phyloP scores from a whole-genome alignment of 2,113 vertebrate species.

The Nymphicus hollandicus region DNA sequence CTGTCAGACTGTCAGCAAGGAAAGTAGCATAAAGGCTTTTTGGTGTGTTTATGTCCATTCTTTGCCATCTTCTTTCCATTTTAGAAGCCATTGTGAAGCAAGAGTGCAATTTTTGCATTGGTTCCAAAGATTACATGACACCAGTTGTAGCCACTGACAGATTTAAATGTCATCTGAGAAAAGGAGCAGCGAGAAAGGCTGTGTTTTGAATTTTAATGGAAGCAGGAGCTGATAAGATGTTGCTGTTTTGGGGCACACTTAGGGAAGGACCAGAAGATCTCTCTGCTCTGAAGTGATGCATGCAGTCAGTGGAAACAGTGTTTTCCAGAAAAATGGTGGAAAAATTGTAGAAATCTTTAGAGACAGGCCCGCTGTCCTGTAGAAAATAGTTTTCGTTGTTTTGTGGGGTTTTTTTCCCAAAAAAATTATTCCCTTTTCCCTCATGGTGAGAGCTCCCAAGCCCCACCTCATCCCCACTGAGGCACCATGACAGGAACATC shows the following conservation, averaged over 20 bases:
- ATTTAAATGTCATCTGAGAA: conserved; percentile 44
- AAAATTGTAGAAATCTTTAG: not conserved
- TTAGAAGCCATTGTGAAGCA: not conserved
- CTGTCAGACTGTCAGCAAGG: not conserved
- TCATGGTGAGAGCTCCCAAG: not conserved
- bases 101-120: not conserved
- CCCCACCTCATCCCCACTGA: not conserved
- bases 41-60: not conserved
- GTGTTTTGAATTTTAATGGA: not conserved
- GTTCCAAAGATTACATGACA: not conserved
- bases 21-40: not conserved
- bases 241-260: not conserved
- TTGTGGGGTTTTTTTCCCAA: not conserved
- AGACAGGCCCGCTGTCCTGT: not conserved
- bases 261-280: not conserved
- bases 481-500: not conserved
- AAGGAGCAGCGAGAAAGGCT: not conserved
- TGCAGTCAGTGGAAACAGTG: accelerated
- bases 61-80: not conserved
- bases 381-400: not conserved
- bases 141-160: not conserved
- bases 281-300: not conserved
- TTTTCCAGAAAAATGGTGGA: not conserved
- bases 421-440: not conserved
- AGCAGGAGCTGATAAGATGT: not conserved